Percentiles rank a stretch among this genome's conserved stretches.
Conservation (phyloP, 2,113 vertebrate genomes). For the Arvicanthis niloticus region DNA sequence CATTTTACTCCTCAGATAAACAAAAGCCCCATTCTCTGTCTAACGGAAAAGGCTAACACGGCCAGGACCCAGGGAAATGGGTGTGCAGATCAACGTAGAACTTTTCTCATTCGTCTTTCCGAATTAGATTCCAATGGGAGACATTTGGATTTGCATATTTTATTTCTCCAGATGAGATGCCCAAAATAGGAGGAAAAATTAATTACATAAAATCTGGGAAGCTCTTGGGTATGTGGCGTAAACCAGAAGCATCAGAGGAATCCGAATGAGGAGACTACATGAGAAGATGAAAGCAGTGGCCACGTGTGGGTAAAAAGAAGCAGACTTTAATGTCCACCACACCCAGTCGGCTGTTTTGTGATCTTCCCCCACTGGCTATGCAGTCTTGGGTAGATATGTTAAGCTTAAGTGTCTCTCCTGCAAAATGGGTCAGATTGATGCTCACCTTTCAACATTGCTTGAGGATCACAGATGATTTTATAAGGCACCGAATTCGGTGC, state of each 20-base stretch:
- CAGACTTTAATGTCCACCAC: neutral
- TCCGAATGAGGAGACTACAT: neutral
- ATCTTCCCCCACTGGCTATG: neutral
- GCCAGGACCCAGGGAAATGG: neutral
- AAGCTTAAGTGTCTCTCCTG: neutral
- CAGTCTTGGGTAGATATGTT: neutral
- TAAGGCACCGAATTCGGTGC: neutral
- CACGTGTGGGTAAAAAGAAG: neutral
- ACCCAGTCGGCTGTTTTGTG: neutral
- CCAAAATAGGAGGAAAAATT: neutral
- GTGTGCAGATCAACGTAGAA: neutral
- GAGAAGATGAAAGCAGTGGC: neutral
- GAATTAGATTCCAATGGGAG: neutral
- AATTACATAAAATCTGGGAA: neutral
- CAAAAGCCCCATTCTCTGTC: neutral
- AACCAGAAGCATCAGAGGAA: neutral
- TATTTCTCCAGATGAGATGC: neutral
- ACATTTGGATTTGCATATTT: neutral
- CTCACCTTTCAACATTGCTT: neutral
- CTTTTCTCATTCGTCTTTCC: neutral
- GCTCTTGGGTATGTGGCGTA: neutral
- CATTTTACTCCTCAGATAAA: neutral
- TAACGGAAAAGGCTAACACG: neutral
- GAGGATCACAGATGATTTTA: neutral
- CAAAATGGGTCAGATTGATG: neutral